Base-by-base conservation (phyloP, 2,113 vertebrate genomes). In the Potamarius usumacintae region DNA sequence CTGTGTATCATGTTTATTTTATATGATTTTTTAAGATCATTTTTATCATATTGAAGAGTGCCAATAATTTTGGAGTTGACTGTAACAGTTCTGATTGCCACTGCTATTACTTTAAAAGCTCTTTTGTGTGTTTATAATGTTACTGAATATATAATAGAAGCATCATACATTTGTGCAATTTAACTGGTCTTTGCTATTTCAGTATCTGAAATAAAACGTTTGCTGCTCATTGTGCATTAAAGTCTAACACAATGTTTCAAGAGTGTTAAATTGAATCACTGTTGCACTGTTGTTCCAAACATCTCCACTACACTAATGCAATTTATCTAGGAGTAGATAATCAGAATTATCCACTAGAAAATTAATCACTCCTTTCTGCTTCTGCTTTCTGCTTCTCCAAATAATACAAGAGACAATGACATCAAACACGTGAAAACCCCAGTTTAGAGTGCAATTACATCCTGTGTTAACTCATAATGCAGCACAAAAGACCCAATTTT, bases 271-370 rank as follows among this genome's bases (percentile, higher is more conserved):
- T 87, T 86, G 57, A 89, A 85, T 80, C 79, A 67, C 55, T 71
- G 69, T 85, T 81, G 78, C 89, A 88, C 85, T 27, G 27, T 34
- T 27, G 27, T 34, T 77, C 71, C 52, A 58, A 85, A 84, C 82
- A 85, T 79, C 60, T 86, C n/a, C 52, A 85, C 82, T 25, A 86
- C 84, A 65, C 22, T 72, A 86, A 85, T 88, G 71, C 42, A 67
- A 83, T 88, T 69, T 65, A 83, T 60, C 17, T 63, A 77, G 27
- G 8, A 76, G 72, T 71, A 72, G 58, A 74, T 84, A 88, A 88
- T 88, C 65, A 86, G 84, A 90, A 88, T 90, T 88, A 90, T 88
- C 80, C 89, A 80, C 74, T 88, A 80, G 85, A 85, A 74, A 90
- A 86, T 90, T 58, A 81, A 86, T 82, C 80, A 80, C 79, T 88